Conservation (phyloP, 2,113 vertebrate species). For the Entelurus aequoreus region DNA sequence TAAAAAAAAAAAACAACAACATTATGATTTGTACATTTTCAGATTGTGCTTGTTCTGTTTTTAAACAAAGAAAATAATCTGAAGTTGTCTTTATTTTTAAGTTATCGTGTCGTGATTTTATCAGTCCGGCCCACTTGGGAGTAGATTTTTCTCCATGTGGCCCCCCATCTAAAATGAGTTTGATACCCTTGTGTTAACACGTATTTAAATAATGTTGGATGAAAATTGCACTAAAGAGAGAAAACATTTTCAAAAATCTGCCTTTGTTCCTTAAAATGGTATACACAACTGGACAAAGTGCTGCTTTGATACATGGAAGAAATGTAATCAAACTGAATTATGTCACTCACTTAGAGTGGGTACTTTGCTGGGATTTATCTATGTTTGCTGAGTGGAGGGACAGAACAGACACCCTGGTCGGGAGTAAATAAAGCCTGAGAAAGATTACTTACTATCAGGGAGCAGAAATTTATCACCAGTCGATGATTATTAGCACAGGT, state of each 20-base stretch:
- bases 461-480: slow-evolving; percentile 61
- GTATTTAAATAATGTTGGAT: not conserved
- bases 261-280: not conserved
- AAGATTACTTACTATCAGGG: slow-evolving; percentile 60
- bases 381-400: slow-evolving; percentile 67
- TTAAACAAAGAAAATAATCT: too few relatives aligned
- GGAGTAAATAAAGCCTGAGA: slow-evolving; percentile 64
- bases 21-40: too few relatives aligned
- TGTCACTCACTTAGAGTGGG: slow-evolving; percentile 70
- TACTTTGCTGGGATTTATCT: slow-evolving; percentile 74
- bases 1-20: too few relatives aligned
- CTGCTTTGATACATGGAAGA: slow-evolving; percentile 46
- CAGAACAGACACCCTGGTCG: slow-evolving; percentile 57
- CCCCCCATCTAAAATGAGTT: too few relatives aligned
- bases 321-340: slow-evolving; percentile 73
- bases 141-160: too few relatives aligned
- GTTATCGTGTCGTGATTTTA: too few relatives aligned
- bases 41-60: too few relatives aligned
- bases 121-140: too few relatives aligned
- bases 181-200: too few relatives aligned
- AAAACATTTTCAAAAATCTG: not conserved
- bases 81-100: too few relatives aligned
- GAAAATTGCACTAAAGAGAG: not conserved
- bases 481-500: slow-evolving; percentile 74
- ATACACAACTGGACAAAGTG: slow-evolving; percentile 1